Evolutionary conservation across 2,113 vertebrate genomes (phyloP).

Genomic region (Ailuropoda melanoleuca): DNA sequence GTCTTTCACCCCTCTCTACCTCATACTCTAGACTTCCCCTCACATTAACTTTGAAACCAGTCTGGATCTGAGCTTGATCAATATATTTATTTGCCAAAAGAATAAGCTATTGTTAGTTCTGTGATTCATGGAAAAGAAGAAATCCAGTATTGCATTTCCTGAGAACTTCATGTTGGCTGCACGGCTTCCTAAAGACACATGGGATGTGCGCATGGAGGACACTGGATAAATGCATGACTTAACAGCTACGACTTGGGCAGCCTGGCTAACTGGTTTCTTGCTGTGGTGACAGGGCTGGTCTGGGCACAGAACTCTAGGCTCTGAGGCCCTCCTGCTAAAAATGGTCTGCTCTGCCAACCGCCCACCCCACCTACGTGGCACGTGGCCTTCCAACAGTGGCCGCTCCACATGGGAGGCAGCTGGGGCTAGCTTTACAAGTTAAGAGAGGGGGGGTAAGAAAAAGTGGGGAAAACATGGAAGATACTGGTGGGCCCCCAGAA

Average conservation of each 20-base stretch:
- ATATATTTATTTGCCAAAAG: background rate
- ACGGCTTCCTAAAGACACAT: fast-evolving
- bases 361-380: background rate
- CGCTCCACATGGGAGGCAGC: background rate
- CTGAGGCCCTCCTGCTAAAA: background rate
- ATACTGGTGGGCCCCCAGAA: fast-evolving
- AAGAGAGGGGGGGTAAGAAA: background rate
- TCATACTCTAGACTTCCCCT: background rate
- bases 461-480: background rate
- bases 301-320: background rate
- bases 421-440: background rate
- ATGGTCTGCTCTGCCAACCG: background rate
- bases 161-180: background rate
- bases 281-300: background rate
- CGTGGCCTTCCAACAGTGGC: background rate
- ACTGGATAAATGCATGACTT: background rate
- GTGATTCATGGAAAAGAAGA: background rate
- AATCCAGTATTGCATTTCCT: background rate
- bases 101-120: background rate
- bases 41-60: background rate
- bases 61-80: background rate
- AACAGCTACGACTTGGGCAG: background rate
- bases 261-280: background rate
- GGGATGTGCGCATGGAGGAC: background rate
- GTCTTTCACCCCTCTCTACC: background rate